phyloP scores from a whole-genome alignment of 1,140 invertebrate species.

The Pollicipes pollicipes region DNA sequence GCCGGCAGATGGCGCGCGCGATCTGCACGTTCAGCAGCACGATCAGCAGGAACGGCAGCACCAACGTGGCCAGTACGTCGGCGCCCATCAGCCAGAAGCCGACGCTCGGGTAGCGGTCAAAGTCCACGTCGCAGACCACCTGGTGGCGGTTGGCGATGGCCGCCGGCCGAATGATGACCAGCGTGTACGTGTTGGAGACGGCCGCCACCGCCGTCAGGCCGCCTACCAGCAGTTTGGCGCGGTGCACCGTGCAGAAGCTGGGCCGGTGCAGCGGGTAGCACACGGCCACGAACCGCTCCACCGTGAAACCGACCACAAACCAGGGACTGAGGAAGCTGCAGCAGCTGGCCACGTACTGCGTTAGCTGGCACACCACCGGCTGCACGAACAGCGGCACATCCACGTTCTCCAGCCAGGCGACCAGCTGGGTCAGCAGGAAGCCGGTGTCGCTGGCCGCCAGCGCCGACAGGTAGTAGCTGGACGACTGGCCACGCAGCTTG shows the following conservation, averaged over 20 bases:
- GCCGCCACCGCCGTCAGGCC: slow-evolving; percentile 34
- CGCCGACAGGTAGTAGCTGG: slow-evolving; percentile 48
- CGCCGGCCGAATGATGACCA: slow-evolving; percentile 10
- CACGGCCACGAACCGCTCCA: slow-evolving; percentile 64
- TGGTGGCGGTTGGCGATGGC: slow-evolving; percentile 9
- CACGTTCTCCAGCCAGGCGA: slow-evolving; percentile 45
- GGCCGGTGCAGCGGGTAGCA: slow-evolving; percentile 54
- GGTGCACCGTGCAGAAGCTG: slow-evolving; percentile 52
- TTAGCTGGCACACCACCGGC: slow-evolving; percentile 47
- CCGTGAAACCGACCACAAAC: slow-evolving; percentile 67
- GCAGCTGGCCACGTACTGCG: slow-evolving; percentile 48
- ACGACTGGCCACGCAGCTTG: slow-evolving; percentile 49
- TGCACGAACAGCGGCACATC: slow-evolving; percentile 39
- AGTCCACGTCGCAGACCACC: slow-evolving; percentile 29
- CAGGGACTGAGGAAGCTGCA: slow-evolving; percentile 56
- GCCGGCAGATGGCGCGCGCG: slow-evolving; percentile 39
- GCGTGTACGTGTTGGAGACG: slow-evolving; percentile 40
- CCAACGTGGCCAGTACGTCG: slow-evolving; percentile 49
- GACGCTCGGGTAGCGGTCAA: slow-evolving; percentile 25
- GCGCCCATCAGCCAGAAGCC: slow-evolving; percentile 44
- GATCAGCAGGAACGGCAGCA: slow-evolving; percentile 48
- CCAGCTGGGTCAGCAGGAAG: slow-evolving; percentile 43
- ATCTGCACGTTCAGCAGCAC: slow-evolving; percentile 50
- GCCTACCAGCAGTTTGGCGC: slow-evolving; percentile 45
- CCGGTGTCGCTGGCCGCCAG: slow-evolving; percentile 54